Percentiles rank a stretch among this genome's conserved stretches.
These are phyloP conservation scores for Sabatieria punctata DNA, from an alignment of 2,888 invertebrate species.

Conservation along the genomic window DNA sequence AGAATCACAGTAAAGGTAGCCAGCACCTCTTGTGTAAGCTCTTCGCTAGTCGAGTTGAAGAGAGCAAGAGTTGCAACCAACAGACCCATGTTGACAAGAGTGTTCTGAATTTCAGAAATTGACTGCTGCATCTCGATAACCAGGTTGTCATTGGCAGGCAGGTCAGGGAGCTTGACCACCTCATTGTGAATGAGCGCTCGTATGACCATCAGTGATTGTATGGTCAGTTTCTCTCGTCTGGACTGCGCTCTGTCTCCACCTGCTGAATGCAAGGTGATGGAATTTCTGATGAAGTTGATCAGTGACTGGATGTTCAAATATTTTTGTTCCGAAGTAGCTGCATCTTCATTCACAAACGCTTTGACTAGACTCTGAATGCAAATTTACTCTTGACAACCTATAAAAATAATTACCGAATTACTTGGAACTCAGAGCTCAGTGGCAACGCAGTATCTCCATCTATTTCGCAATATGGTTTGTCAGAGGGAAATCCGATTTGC, in stretches of 20 bases:
- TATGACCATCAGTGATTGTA: not conserved
- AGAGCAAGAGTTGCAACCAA: not conserved
- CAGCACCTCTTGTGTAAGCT: not conserved
- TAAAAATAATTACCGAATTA: no score
- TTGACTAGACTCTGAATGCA: not conserved
- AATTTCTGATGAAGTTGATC: not conserved
- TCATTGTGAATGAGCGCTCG: constrained; percentile 3
- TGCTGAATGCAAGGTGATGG: no score
- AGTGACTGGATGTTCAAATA: not conserved
- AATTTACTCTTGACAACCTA: no score
- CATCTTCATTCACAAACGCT: not conserved
- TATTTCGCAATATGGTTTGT: not conserved
- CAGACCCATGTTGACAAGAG: not conserved
- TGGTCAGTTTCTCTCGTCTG: not conserved
- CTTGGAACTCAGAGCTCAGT: not conserved
- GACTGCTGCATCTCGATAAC: constrained; percentile 12
- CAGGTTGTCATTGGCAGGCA: constrained; percentile 6
- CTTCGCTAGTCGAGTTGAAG: not conserved
- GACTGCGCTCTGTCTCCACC: not conserved
- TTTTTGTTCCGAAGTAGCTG: not conserved
- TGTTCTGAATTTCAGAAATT: not conserved
- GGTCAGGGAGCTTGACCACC: constrained; percentile 1
- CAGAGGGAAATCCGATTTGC: not conserved
- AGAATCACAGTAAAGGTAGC: not conserved
- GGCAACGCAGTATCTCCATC: not conserved